phyloP scores from a whole-genome alignment of 2,113 vertebrate genomes.

The Hiodon alosoides region DNA sequence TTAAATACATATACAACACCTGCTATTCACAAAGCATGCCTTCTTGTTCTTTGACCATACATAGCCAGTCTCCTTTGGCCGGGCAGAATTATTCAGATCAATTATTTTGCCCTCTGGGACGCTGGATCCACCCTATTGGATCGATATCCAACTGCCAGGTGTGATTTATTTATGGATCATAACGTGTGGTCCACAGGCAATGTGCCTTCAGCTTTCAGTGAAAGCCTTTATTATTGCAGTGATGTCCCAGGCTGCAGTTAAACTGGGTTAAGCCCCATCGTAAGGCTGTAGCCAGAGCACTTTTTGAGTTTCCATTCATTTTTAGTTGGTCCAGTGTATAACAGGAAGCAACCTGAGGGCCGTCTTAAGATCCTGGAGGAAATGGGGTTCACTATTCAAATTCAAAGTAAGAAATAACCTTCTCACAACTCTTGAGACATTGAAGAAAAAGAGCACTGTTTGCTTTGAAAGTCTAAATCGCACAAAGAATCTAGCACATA shows the following conservation, averaged over 20 bases:
- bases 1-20: too few species aligned
- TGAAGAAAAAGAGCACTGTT: background rate
- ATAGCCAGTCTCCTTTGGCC: background rate
- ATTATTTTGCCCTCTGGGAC: slow-evolving; percentile 8
- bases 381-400: background rate
- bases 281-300: too few species aligned
- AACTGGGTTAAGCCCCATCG: too few species aligned
- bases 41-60: too few species aligned
- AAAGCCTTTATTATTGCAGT: background rate
- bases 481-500: too few species aligned
- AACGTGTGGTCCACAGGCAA: background rate
- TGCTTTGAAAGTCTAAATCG: background rate
- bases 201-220: background rate
- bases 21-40: too few species aligned
- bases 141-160: slow-evolving; percentile 6
- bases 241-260: background rate
- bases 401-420: background rate
- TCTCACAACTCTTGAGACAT: background rate
- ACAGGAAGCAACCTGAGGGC: background rate
- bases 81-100: slow-evolving; percentile 6
- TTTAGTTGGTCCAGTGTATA: background rate
- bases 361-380: background rate
- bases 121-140: background rate
- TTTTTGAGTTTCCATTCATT: background rate
- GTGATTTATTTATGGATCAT: slow-evolving; percentile 11